These are phyloP conservation scores for Melanotaenia pygmaea DNA, from an alignment of 2,797 vertebrate genomes.

Conservation along the genomic window DNA sequence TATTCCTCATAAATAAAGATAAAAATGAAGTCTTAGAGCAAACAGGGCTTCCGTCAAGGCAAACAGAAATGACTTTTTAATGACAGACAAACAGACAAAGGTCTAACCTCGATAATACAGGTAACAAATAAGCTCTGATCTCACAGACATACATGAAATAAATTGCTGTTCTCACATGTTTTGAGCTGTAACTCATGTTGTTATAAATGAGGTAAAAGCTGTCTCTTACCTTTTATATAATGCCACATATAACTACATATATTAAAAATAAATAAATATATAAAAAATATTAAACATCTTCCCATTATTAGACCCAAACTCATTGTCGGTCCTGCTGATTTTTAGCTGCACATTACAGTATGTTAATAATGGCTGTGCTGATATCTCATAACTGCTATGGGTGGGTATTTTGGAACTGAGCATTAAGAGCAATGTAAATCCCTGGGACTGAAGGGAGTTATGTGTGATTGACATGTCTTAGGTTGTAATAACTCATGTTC, in stretches of 20 bases:
- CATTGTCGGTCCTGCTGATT: not conserved
- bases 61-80: too few species aligned
- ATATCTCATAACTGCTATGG: constrained; percentile 31
- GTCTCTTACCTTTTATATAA: not conserved
- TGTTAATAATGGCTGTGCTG: constrained; percentile 22
- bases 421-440: constrained; percentile 42
- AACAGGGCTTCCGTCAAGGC: too few species aligned
- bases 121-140: too few species aligned
- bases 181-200: not conserved
- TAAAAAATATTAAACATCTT: not conserved
- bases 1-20: too few species aligned
- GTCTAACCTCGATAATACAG: too few species aligned
- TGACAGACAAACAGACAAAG: too few species aligned
- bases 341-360: constrained; percentile 7
- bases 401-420: constrained; percentile 29
- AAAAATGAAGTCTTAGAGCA: too few species aligned
- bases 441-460: constrained; percentile 37
- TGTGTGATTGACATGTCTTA: constrained; percentile 53
- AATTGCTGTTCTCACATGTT: too few species aligned
- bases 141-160: not conserved
- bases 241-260: not conserved
- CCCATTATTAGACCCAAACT: constrained; percentile 3
- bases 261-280: too few species aligned
- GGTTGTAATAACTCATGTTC: constrained; percentile 22
- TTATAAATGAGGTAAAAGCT: not conserved